Conservation (phyloP, 2,113 vertebrate species). For the Phoxinus phoxinus region DNA sequence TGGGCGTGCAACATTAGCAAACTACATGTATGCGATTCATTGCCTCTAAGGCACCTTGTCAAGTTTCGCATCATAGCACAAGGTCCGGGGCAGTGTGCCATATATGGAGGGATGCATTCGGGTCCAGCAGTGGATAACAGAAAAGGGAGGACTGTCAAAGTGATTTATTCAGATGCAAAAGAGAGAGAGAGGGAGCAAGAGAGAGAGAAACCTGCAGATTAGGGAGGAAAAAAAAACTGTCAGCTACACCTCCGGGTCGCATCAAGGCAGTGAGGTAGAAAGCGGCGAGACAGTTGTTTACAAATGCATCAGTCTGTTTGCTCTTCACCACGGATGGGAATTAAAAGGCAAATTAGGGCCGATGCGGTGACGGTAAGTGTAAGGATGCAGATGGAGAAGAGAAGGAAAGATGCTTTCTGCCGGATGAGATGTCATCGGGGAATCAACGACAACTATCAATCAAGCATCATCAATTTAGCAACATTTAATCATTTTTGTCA, state of each 20-base stretch:
- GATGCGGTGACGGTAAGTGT: conserved; percentile 9
- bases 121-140: conserved; percentile 49
- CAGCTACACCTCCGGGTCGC: conserved; percentile 51
- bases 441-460: conserved; percentile 5
- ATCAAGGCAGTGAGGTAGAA: conserved; percentile 52
- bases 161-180: conserved; percentile 53
- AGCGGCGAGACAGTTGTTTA: conserved; percentile 53
- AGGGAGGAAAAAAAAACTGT: conserved; percentile 10
- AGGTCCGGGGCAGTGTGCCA: conserved; percentile 18
- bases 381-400: background rate
- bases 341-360: conserved; percentile 43
- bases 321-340: conserved; percentile 34
- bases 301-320: conserved; percentile 53
- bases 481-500: background rate
- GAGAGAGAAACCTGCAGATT: conserved; percentile 13
- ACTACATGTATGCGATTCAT: conserved; percentile 31
- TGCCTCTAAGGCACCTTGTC: conserved; percentile 34
- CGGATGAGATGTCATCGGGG: background rate
- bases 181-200: conserved; percentile 4
- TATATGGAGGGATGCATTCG: conserved; percentile 49
- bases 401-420: background rate
- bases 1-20: conserved; percentile 20
- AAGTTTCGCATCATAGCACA: conserved; percentile 36
- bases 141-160: conserved; percentile 38
- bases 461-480: background rate